Percentiles rank a stretch among this genome's conserved stretches.
Evolutionary conservation across 2,888 invertebrate species (phyloP).

Genomic region (Thecocarcelia acutangulata): DNA sequence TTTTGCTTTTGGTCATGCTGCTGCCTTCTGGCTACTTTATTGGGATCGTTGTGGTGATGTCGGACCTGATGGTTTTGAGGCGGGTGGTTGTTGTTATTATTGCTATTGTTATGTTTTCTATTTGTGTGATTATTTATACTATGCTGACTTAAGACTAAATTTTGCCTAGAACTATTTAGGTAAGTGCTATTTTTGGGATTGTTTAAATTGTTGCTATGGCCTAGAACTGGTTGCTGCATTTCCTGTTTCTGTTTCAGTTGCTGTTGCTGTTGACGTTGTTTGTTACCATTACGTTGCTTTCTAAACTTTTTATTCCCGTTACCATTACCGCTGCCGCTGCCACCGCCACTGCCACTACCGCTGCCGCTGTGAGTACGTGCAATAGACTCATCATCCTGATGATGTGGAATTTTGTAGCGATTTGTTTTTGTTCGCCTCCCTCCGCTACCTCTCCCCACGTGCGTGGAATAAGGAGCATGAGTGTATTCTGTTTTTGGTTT

Average conservation of each 20-base stretch:
- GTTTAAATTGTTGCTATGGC: conserved; percentile 75
- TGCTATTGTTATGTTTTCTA: conserved; percentile 67
- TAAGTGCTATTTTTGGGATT: conserved; percentile 69
- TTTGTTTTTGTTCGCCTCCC: conserved; percentile 46
- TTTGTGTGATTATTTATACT: conserved; percentile 71
- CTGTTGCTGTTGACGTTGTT: conserved; percentile 69
- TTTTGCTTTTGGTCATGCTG: conserved; percentile 77
- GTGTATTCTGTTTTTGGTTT: conserved; percentile 50
- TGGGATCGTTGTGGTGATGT: conserved; percentile 80
- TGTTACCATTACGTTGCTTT: conserved; percentile 68
- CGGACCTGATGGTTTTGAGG: conserved; percentile 78
- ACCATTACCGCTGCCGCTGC: conserved; percentile 57
- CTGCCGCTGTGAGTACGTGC: conserved; percentile 26
- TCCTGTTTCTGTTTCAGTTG: conserved; percentile 68
- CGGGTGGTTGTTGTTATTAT: conserved; percentile 71
- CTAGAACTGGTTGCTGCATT: conserved; percentile 68
- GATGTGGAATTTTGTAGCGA: conserved; percentile 47
- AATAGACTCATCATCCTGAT: conserved; percentile 16
- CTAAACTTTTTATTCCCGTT: conserved; percentile 69
- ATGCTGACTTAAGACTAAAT: conserved; percentile 69
- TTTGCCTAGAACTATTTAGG: conserved; percentile 69
- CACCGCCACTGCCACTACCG: conserved; percentile 53
- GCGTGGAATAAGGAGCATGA: conserved; percentile 33
- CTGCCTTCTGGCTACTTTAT: conserved; percentile 76
- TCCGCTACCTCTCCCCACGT: conserved; percentile 60